Evolutionary conservation across 2,797 vertebrate species (phyloP).

Genomic region (Macropodus opercularis): DNA sequence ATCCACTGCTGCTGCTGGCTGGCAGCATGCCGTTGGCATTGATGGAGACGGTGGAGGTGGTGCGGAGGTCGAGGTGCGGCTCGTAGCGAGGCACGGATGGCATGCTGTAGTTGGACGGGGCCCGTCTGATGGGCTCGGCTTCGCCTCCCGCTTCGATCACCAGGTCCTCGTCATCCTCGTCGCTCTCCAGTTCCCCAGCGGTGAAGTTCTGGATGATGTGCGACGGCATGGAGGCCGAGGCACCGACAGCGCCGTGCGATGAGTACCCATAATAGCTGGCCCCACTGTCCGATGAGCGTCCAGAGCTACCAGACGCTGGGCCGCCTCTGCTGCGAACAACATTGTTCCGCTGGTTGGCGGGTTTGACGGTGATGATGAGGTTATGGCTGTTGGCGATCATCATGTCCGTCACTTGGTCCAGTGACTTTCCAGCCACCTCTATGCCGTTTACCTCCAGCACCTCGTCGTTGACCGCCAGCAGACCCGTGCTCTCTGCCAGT

Average conservation of each 20-base stretch:
- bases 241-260: slow-evolving; percentile 42
- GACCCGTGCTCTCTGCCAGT: slow-evolving; percentile 93
- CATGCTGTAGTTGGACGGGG: slow-evolving; percentile 80
- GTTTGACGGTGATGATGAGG: slow-evolving; percentile 96
- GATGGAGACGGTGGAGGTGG: slow-evolving; percentile 37
- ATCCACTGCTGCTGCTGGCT: slow-evolving; percentile 69
- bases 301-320: slow-evolving; percentile 91
- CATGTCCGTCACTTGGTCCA: slow-evolving; percentile 99
- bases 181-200: slow-evolving; percentile 89
- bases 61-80: slow-evolving; percentile 83
- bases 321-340: slow-evolving; percentile 88
- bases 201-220: slow-evolving; percentile 86
- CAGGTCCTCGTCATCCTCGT: slow-evolving; percentile 92
- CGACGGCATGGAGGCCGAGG: slow-evolving; percentile 55
- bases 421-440: slow-evolving; percentile 93
- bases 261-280: slow-evolving; percentile 83
- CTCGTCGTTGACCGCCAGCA: slow-evolving; percentile 95
- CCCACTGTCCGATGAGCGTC: slow-evolving; percentile 93
- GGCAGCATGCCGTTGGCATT: slow-evolving; percentile 85
- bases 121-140: slow-evolving; percentile 80
- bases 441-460: slow-evolving; percentile 97
- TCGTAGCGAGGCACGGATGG: slow-evolving; percentile 86
- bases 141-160: slow-evolving; percentile 87
- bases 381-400: slow-evolving; percentile 99
- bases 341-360: slow-evolving; percentile 97